Conservation (phyloP, 1,140 invertebrate genomes). For the Meloidogyne hapla region DNA sequence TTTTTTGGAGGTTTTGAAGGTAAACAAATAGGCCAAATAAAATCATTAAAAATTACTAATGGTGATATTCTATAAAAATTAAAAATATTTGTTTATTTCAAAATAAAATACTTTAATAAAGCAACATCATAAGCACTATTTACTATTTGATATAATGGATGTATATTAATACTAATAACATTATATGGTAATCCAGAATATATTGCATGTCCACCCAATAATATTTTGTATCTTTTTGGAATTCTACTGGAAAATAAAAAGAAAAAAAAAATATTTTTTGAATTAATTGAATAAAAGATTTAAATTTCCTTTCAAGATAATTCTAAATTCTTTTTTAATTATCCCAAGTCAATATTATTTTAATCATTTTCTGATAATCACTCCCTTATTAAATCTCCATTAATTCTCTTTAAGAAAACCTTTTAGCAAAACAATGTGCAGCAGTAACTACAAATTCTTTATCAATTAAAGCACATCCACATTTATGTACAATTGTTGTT, state of each 20-base stretch:
- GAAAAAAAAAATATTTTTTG: too few relatives aligned
- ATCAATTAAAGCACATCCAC: conserved; percentile 40
- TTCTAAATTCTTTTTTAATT: too few relatives aligned
- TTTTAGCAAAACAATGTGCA: conserved; percentile 41
- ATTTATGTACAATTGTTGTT: conserved; percentile 33
- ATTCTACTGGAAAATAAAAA: conserved; percentile 8
- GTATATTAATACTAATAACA: conserved; percentile 33
- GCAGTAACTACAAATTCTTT: conserved; percentile 44
- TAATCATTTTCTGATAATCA: too few relatives aligned
- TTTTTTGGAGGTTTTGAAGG: conserved; percentile 20
- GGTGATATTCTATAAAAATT: conserved; percentile 15
- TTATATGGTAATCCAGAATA: conserved; percentile 24
- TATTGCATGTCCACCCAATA: conserved; percentile 36
- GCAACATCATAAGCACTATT: conserved; percentile 40
- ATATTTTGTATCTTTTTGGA: conserved; percentile 22
- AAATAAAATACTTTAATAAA: conserved; percentile 29
- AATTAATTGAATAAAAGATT: too few relatives aligned
- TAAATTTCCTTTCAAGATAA: too few relatives aligned
- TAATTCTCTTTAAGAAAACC: not conserved
- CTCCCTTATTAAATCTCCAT: too few relatives aligned
- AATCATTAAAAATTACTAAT: conserved; percentile 18
- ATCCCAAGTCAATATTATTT: too few relatives aligned
- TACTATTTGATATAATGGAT: conserved; percentile 39
- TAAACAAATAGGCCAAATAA: conserved; percentile 33
- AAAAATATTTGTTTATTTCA: not conserved